A percentile compares a stretch with the other conserved stretches of the same genome.
Evolutionary conservation across 2,888 invertebrate genomes (phyloP).

Genomic region (Notodonta dromedarius): DNA sequence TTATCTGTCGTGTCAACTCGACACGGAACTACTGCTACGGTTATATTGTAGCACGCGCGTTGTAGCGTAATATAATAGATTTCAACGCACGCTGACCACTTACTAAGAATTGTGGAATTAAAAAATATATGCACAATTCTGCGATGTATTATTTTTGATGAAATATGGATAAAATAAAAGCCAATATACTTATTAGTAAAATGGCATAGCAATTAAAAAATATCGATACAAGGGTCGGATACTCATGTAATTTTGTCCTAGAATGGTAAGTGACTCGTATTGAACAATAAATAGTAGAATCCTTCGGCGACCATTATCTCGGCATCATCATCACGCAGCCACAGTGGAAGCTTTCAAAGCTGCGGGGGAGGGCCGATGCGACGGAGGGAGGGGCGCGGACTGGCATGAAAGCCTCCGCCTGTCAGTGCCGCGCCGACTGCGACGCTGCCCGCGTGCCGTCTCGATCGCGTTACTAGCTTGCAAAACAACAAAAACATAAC

Average conservation of each 20-base stretch:
- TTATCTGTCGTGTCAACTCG: conserved; percentile 36
- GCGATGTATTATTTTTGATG: too few relatives aligned
- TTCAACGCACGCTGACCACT: conserved; percentile 48
- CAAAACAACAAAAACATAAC: conserved; percentile 69
- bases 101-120: conserved; percentile 5
- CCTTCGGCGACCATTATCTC: conserved; percentile 80
- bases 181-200: background rate
- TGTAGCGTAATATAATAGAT: conserved; percentile 51
- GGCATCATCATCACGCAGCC: conserved; percentile 78
- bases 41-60: conserved; percentile 24
- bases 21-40: conserved; percentile 26
- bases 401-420: conserved; percentile 73
- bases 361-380: conserved; percentile 62
- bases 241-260: conserved; percentile 54
- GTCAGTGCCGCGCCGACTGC: conserved; percentile 77
- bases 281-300: conserved; percentile 81
- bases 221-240: conserved; percentile 28
- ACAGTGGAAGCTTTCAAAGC: conserved; percentile 76
- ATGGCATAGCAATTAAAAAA: background rate
- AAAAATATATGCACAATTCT: background rate
- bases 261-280: conserved; percentile 67
- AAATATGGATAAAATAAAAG: conserved; percentile 2
- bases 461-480: conserved; percentile 46
- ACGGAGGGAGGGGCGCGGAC: conserved; percentile 65
- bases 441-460: conserved; percentile 69